phyloP scores from a whole-genome alignment of 2,888 invertebrate species.

The Ptilodon capucinus region DNA sequence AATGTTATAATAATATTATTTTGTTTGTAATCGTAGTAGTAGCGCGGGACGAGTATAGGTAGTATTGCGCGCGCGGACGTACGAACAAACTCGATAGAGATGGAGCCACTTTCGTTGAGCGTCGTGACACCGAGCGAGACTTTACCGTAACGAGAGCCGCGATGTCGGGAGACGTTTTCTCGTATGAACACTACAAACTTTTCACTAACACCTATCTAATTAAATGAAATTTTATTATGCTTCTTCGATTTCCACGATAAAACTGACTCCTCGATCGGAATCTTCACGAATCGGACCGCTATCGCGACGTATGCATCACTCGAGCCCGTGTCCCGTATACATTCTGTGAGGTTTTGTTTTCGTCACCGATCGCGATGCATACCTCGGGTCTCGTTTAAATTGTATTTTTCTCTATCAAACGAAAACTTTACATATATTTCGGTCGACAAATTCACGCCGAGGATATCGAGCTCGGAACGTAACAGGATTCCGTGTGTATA shows the following conservation, averaged over 20 bases:
- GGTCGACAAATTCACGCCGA: neutral
- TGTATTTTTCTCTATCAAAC: neutral
- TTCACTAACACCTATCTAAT: slow-evolving; percentile 21
- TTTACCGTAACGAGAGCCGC: slow-evolving; percentile 11
- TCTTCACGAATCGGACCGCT: neutral
- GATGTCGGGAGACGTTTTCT: slow-evolving; percentile 13
- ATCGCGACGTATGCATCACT: slow-evolving; percentile 11
- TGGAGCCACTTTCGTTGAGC: neutral
- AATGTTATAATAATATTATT: too few species aligned
- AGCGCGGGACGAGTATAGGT: neutral
- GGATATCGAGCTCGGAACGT: too few species aligned
- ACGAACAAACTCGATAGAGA: neutral
- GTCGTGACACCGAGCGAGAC: neutral
- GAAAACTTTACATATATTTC: neutral
- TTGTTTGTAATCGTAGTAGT: neutral
- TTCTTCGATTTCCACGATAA: neutral
- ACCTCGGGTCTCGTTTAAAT: neutral
- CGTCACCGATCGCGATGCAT: neutral
- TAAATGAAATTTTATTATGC: slow-evolving; percentile 43
- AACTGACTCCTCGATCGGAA: neutral
- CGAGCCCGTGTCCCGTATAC: neutral
- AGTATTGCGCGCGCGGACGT: neutral
- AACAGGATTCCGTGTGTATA: neutral
- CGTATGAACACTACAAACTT: slow-evolving; percentile 19
- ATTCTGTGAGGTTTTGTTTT: neutral